These are phyloP conservation scores for Lampris megalopsis DNA, from an alignment of 2,113 vertebrate species.

Conservation along the genomic window DNA sequence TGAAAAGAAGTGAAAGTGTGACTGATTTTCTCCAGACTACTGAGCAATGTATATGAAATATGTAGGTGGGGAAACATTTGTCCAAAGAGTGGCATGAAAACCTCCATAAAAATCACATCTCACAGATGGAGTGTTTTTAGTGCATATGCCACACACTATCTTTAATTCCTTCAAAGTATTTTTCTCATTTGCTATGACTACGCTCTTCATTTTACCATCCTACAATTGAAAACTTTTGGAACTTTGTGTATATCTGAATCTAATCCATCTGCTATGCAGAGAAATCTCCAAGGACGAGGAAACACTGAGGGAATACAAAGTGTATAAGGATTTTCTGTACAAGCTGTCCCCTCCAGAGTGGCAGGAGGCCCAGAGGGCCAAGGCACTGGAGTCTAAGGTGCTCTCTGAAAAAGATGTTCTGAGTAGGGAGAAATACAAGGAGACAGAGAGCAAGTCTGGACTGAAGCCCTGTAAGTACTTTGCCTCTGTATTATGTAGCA, in stretches of 20 bases:
- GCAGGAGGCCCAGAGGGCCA: constrained; percentile 79
- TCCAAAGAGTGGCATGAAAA: too few relatives aligned
- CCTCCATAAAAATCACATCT: too few relatives aligned
- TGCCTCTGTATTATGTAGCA: background rate
- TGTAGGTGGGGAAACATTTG: too few relatives aligned
- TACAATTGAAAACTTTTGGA: background rate
- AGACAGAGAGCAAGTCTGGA: background rate
- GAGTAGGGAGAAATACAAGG: constrained; percentile 8
- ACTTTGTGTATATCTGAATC: background rate
- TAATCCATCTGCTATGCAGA: constrained; percentile 67
- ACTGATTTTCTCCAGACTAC: too few relatives aligned
- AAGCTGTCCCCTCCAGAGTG: constrained; percentile 89
- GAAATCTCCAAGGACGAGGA: constrained; percentile 86
- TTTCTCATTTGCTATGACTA: too few relatives aligned
- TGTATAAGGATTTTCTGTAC: constrained; percentile 88
- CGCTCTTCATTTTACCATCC: too few relatives aligned
- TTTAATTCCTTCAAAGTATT: too few relatives aligned
- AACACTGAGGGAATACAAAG: constrained; percentile 84
- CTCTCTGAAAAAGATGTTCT: background rate
- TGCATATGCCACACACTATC: too few relatives aligned
- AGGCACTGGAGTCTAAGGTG: constrained; percentile 21
- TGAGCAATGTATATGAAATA: too few relatives aligned
- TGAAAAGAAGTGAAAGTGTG: too few relatives aligned
- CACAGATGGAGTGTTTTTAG: too few relatives aligned
- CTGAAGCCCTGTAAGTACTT: background rate